Evolutionary conservation across 2,797 vertebrate genomes (phyloP), one percentile per base, ranked within the genome.

Genomic region (Centropyge bicolor): DNA sequence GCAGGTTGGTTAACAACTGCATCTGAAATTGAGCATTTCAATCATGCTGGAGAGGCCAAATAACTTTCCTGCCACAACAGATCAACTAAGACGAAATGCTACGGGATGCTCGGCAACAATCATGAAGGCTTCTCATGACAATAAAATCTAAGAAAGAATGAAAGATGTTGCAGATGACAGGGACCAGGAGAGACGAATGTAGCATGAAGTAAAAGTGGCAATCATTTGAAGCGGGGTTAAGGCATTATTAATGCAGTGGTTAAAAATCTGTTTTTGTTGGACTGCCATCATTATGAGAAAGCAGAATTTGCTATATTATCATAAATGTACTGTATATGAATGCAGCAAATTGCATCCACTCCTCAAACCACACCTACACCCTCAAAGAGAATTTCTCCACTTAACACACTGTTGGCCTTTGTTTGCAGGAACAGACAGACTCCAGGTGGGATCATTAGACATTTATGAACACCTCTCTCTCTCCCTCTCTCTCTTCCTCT

Each of bases 401-500:
- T 62, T 64, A 68, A 41, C 35, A 70, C 52, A 22, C 27, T 6
- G 4, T 54, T 62, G 52, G 70, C 71, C 51, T 81, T 66, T 82
- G 63, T 74, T 64, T 64, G 46, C 66, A 20, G 6, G 51, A 51
- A 63, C 27, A 78, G 74, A 80, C 22, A 70, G 54, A 86, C 65
- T 52, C 67, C 71, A 80, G 62, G 65, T 55, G 46, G 59, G 10
- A 59, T 80, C 83, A 82, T 86, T 71, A 80, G 41, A 86, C 71
- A 86, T 91, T 88, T 86, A 87, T 77, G 72, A 83, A 59, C 59
- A 43, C 45, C 54, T 70, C 64, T 27, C 35, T 54, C 46, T 46
- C 64, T 55, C 46, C 46, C 40, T 40, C 36, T 68, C 64, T 60
- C 11, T 22, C 36, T 14, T 36, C 14, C 12, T 13, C 57, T 24